Evolutionary conservation across 2,113 vertebrate species (phyloP).

Genomic region (Addax nasomaculatus): DNA sequence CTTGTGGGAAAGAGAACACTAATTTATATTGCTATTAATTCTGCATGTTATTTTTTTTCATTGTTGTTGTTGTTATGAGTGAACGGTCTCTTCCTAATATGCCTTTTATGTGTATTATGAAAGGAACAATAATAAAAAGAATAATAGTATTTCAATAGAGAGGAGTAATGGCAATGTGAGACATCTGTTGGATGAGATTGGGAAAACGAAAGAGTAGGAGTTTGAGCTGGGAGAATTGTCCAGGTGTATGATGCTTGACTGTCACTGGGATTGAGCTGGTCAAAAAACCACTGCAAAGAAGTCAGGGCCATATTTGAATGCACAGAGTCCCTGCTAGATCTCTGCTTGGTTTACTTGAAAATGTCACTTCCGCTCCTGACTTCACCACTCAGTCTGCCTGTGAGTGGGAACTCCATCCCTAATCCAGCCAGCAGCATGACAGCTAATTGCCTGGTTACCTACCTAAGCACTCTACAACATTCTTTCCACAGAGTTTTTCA

Average conservation of each 20-base stretch:
- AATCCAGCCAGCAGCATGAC: neutral
- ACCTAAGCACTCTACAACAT: neutral
- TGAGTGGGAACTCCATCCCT: neutral
- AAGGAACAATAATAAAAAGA: neutral
- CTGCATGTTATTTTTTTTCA: neutral
- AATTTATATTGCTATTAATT: neutral
- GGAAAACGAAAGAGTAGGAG: neutral
- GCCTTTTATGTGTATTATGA: neutral
- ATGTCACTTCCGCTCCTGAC: neutral
- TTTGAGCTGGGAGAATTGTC: no score
- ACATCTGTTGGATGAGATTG: accelerated
- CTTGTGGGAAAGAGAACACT: neutral
- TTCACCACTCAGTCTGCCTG: neutral
- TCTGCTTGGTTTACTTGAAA: neutral
- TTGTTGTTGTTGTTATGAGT: neutral
- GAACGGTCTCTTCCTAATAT: neutral
- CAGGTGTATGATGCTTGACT: accelerated
- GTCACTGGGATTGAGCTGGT: neutral
- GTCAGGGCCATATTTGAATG: accelerated
- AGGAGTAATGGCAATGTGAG: neutral
- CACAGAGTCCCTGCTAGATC: neutral
- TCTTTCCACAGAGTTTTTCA: neutral
- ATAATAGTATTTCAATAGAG: neutral
- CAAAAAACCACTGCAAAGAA: neutral
- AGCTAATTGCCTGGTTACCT: accelerated